Conservation (phyloP, 2,113 vertebrate species). For the Oreochromis aureus region DNA sequence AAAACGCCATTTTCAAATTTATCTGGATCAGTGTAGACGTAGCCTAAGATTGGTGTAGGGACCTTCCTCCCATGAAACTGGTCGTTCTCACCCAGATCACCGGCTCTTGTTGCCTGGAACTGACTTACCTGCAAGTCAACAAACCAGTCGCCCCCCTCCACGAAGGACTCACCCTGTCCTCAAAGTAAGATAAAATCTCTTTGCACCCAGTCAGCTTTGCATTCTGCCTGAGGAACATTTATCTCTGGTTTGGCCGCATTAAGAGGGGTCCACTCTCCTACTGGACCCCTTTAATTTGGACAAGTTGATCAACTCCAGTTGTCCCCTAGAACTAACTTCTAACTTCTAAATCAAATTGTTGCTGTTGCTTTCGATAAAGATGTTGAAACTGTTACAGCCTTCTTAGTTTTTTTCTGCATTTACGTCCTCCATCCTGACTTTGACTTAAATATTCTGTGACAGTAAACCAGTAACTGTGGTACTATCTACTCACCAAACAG, state of each 20-base stretch:
- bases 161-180: neutral
- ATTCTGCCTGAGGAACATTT: neutral
- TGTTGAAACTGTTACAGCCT: neutral
- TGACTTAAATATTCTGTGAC: neutral
- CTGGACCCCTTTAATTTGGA: neutral
- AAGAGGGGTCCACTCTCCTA: neutral
- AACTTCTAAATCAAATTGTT: neutral
- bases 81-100: neutral
- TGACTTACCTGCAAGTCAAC: neutral
- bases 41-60: neutral
- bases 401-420: neutral
- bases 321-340: neutral
- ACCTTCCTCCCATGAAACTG: neutral
- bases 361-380: accelerated
- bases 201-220: neutral
- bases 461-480: neutral
- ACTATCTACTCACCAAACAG: neutral
- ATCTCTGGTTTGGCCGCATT: accelerated
- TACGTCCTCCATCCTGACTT: neutral
- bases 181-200: neutral
- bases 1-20: neutral
- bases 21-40: accelerated
- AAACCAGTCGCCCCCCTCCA: neutral
- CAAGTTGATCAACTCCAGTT: neutral
- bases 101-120: neutral